Percentiles rank a stretch among this genome's conserved stretches.
Evolutionary conservation across 2,797 vertebrate species (phyloP).

Genomic region (Miichthys miiuy): DNA sequence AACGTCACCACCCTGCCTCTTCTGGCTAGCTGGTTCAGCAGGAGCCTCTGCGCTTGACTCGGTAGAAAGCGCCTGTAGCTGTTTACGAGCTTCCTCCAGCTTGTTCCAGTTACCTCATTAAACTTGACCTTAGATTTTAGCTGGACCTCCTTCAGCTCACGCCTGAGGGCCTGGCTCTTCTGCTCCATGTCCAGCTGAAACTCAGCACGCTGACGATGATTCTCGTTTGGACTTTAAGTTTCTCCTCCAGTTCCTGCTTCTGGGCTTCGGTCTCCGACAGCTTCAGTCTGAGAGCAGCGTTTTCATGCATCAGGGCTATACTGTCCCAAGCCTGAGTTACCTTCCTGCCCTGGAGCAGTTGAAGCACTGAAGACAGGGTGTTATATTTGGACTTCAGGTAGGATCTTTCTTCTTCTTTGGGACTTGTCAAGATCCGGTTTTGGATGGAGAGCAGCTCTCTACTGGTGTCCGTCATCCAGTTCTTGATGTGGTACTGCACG

Average conservation of each 20-base stretch:
- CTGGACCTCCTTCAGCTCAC: background rate
- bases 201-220: background rate
- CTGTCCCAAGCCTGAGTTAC: no score
- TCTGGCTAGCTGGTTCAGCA: background rate
- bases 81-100: background rate
- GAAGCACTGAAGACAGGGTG: background rate
- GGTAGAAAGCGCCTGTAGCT: background rate
- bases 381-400: background rate
- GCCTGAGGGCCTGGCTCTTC: background rate
- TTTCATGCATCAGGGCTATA: background rate
- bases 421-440: background rate
- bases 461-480: background rate
- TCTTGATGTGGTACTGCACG: background rate
- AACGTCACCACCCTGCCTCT: no score
- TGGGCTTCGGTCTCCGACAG: accelerated
- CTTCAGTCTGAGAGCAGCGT: background rate
- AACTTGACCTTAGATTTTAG: background rate
- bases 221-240: background rate
- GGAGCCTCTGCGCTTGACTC: background rate
- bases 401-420: background rate
- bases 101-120: background rate
- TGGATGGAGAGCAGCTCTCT: background rate
- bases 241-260: no score
- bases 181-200: no score
- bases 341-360: background rate